Evolutionary conservation across 2,113 vertebrate species (phyloP).

Genomic region (Myrmophylax atrothorax): DNA sequence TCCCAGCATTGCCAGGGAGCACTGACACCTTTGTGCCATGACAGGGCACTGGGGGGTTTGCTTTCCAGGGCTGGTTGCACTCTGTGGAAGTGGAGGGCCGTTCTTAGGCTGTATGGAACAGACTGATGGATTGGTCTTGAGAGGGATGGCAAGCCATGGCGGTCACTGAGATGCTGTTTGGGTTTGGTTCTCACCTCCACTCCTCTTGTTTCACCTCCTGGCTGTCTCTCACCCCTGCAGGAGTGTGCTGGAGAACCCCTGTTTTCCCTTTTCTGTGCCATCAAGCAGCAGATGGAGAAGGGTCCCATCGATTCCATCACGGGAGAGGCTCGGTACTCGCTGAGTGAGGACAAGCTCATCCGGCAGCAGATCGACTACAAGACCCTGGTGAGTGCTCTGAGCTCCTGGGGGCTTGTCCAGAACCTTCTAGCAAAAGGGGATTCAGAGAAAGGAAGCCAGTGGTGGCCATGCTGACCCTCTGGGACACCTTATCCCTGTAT

Average conservation of each 20-base stretch:
- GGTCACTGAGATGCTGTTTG: rapidly evolving
- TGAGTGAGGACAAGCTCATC: slow-evolving; percentile 98
- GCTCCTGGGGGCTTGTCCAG: background rate
- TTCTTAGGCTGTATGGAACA: background rate
- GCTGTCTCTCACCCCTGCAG: slow-evolving; percentile 58
- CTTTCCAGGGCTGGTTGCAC: background rate
- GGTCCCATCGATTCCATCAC: slow-evolving; percentile 97
- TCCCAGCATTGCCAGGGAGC: rapidly evolving
- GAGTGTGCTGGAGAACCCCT: slow-evolving; percentile 98
- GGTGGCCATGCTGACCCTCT: background rate
- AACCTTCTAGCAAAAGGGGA: background rate
- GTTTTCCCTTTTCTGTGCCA: slow-evolving; percentile 98
- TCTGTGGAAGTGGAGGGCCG: background rate
- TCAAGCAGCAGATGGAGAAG: slow-evolving; percentile 98
- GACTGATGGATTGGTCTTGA: rapidly evolving
- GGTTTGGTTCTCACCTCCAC: background rate
- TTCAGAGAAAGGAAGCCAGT: background rate
- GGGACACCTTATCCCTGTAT: background rate
- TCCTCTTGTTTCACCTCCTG: background rate
- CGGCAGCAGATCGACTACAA: slow-evolving; percentile 99
- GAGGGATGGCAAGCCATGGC: rapidly evolving
- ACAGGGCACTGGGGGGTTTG: rapidly evolving
- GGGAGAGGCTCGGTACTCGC: slow-evolving; percentile 93
- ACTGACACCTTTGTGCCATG: background rate
- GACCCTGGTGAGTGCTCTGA: slow-evolving; percentile 85